Base-by-base conservation (phyloP, 1,140 invertebrate genomes). In the Euglossa dilemma region DNA sequence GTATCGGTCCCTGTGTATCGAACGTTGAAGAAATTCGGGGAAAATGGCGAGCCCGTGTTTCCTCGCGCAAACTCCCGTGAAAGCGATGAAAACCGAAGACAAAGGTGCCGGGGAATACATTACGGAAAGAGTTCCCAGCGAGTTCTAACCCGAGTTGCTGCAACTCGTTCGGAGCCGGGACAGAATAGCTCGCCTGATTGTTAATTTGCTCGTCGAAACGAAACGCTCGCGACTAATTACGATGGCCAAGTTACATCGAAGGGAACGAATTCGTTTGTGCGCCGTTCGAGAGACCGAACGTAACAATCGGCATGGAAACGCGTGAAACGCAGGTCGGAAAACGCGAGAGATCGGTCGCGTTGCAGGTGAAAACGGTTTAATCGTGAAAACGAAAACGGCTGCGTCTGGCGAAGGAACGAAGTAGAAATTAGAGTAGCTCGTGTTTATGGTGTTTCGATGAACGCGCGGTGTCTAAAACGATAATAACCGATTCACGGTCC, bases 361-460 rank as follows among this genome's bases (percentile, higher is more conserved):
- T 12, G 45, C 43, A n/a, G 57, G 18, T 36, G 64, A 83, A 87
- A 69, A 84, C 52, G 84, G 76, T 86, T n/a, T 87, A 76, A 50
- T 52, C 59, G 57, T 9, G 76, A 71, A 56, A 77, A 80, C 47
- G 43, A 63, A 78, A 78, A 67, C 28, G 56, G 50, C 54, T 45
- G 66, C 14, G 28, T 23, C 54, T 11, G 18, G 25, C 45, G 56
- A 52, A 25, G 25, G 45, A 77, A 59, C 56, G 54, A 76, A 79
- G 63, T 84, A 84, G 85, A 76, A 87, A 87, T 87, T 87, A 72
- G 81, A 80, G 71, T 71, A 75, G n/a, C 36, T 23, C 71, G 80
- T 64, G 78, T 87, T 87, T 80, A 87, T 80, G 47, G 67, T 4
- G 63, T 73, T 87, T 87, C 87, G 87, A 87, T 80, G 71, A 87